Percentiles rank a stretch among this genome's conserved stretches.
Evolutionary conservation across 64 coral and sea anemone genomes (phyloP).

Genomic region (Platygyra sinensis): DNA sequence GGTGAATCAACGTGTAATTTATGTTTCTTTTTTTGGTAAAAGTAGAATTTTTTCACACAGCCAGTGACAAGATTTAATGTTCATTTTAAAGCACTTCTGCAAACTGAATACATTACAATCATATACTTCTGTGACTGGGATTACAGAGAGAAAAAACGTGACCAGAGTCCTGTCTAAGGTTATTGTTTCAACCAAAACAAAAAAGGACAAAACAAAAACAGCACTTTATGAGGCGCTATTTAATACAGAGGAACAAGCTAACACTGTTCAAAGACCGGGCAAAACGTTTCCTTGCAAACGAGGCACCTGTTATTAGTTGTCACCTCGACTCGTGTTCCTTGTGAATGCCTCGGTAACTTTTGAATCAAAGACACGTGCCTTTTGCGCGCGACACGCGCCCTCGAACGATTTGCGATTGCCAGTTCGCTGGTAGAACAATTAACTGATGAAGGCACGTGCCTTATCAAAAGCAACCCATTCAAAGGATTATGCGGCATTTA

Average conservation of each 20-base stretch:
- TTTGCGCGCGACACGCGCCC: neutral
- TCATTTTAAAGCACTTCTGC: no score
- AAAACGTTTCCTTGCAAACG: neutral
- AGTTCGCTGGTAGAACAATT: neutral
- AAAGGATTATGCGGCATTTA: neutral
- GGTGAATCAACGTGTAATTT: no score
- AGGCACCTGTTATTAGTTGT: neutral
- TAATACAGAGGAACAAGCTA: neutral
- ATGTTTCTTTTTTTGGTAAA: no score
- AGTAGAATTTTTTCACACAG: no score
- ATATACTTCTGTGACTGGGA: no score
- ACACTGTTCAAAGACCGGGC: neutral
- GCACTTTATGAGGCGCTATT: neutral
- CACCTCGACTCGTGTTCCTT: neutral
- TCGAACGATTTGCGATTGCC: neutral
- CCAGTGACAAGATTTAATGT: no score
- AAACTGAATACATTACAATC: no score
- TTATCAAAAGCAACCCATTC: neutral
- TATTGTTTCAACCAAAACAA: neutral
- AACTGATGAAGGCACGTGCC: slow-evolving; percentile 3
- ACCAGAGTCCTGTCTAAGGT: neutral
- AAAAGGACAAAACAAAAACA: neutral
- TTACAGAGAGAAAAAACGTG: no score
- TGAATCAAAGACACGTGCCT: neutral
- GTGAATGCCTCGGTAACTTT: neutral